Base-by-base conservation (phyloP, 2,113 vertebrate species). In the Addax nasomaculatus region DNA sequence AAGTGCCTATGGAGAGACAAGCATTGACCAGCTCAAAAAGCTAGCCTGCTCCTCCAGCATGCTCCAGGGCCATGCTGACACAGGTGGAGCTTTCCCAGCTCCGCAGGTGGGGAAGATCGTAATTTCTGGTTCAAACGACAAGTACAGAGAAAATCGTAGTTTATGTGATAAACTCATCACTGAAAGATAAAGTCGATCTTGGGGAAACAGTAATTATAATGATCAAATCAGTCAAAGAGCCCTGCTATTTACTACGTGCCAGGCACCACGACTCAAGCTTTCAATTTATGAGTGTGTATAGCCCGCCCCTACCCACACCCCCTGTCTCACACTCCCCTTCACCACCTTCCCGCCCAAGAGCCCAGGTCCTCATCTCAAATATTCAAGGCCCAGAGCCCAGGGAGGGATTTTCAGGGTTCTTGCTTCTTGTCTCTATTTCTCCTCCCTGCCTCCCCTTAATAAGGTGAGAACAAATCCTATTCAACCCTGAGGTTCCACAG, bases 281-380 rank as follows among this genome's bases (percentile, higher is more conserved):
- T 23, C 2, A 15, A 6, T 7, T 43, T 3, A 0, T 43, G 45
- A 43, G 53, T 2, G 5, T 43, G 5, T 9, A 0, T 2, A 33
- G 3, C 78, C 49, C 19, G 0, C 49, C 30, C 6, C 27, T 17
- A 7, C 43, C 43, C 7, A 29, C 76, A 30, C 27, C 14, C 27
- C 15, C 43, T 36, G 9, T 36, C 64, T 70, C 9, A 4, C 64
- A 70, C 64, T 17, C n/a, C 4, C 8, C 17, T 5, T 70, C 64
- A 11, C 2, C 14, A 30, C 43, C 27, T 47, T 29, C 23, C 73
- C 1, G 1, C 43, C 73, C 47, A 51, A 51, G 79, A 53, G 21
- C 17, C 17, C 43, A 43, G 45, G 7, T 73, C 10, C 10, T 51
- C 33, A 43, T 58, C 39, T 27, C 36, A 84, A 36, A 15, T 33